A percentile compares a stretch with the other conserved stretches of the same genome.
phyloP scores from a whole-genome alignment of 2,888 invertebrate species.

The Nephrotoma guestfalica region DNA sequence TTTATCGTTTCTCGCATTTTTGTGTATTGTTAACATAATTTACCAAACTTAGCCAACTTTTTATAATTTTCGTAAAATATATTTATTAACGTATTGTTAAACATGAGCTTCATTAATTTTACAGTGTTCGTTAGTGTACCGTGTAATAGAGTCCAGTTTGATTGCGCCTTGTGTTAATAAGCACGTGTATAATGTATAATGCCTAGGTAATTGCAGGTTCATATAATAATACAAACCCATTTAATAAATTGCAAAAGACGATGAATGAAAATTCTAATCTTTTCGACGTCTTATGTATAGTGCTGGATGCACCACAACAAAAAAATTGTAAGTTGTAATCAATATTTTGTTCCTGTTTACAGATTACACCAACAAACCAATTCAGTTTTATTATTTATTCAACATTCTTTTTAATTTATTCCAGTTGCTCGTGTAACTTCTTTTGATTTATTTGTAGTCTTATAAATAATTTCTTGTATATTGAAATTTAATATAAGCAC shows the following conservation, averaged over 20 bases:
- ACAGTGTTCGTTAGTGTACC: not conserved
- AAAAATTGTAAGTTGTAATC: not conserved
- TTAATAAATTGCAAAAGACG: not conserved
- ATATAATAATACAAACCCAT: not conserved
- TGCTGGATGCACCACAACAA: not conserved
- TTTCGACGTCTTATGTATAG: not conserved
- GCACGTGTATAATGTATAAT: not conserved
- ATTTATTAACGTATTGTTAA: not conserved
- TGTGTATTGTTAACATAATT: not conserved
- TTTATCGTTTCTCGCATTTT: not conserved
- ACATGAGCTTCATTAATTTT: not conserved
- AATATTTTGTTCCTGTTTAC: not conserved
- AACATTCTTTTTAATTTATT: not conserved
- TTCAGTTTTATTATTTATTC: not conserved
- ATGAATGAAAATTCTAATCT: not conserved
- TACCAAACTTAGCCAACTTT: no score
- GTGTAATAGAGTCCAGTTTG: no score
- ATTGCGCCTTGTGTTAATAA: no score
- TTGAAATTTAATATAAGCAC: not conserved
- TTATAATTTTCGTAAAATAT: no score
- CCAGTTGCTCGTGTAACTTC: not conserved
- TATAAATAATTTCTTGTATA: not conserved
- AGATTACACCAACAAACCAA: not conserved
- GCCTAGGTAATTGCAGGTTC: not conserved
- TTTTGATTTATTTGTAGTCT: not conserved